Percentiles rank a stretch among this genome's conserved stretches.
These are phyloP conservation scores for Phenganax subtilis DNA, from an alignment of 92 coral and sea anemone genomes.

Conservation along the genomic window DNA sequence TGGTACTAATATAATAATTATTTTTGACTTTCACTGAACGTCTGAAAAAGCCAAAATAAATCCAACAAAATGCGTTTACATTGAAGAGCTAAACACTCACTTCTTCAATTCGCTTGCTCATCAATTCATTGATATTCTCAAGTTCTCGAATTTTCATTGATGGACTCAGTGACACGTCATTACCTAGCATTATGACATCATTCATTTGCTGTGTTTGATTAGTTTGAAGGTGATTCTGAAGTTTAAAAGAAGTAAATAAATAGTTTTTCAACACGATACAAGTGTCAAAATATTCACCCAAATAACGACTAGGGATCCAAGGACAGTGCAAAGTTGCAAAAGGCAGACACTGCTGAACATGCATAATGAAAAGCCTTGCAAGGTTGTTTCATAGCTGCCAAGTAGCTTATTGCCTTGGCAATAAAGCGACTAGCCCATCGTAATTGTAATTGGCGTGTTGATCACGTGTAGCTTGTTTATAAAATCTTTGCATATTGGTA, in stretches of 20 bases:
- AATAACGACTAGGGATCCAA: too few relatives aligned
- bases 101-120: slow-evolving; percentile 17
- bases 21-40: too few relatives aligned
- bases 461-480: too few relatives aligned
- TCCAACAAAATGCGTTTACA: background rate
- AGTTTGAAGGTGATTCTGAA: background rate
- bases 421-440: too few relatives aligned
- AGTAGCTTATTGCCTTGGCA: too few relatives aligned
- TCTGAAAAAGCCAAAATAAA: background rate
- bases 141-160: background rate
- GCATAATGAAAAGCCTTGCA: background rate
- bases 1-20: too few relatives aligned
- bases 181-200: background rate
- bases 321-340: too few relatives aligned
- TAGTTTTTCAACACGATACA: too few relatives aligned
- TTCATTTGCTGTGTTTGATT: background rate
- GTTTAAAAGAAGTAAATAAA: too few relatives aligned
- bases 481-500: too few relatives aligned
- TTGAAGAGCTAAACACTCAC: background rate
- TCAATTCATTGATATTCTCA: background rate
- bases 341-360: background rate
- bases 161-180: background rate
- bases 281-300: too few relatives aligned
- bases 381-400: background rate
- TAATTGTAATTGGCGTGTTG: background rate